Percentiles rank a stretch among this genome's conserved stretches.
phyloP scores from a whole-genome alignment of 2,888 invertebrate species.

The Ornithoptera priamus region DNA sequence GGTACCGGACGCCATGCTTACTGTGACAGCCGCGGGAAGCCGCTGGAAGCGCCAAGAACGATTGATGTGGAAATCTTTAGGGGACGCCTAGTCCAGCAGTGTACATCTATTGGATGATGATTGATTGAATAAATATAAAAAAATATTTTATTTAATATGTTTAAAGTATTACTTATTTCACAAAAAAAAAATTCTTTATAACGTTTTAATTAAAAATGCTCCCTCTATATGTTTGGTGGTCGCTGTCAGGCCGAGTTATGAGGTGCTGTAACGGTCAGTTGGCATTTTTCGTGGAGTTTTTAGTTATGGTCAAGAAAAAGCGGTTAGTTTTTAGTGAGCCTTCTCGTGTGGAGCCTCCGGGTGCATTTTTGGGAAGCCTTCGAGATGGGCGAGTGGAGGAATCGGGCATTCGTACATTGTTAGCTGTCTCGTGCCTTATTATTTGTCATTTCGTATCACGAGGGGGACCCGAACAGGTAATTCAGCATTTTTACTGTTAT shows the following conservation, averaged over 20 bases:
- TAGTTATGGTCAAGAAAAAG: constrained; percentile 25
- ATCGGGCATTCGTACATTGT: constrained; percentile 30
- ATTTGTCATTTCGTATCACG: constrained; percentile 28
- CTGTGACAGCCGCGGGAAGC: no score
- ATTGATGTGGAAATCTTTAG: no score
- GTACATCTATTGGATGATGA: no score
- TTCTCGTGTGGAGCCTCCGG: constrained; percentile 19
- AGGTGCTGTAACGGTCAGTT: constrained; percentile 27
- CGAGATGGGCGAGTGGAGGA: constrained; percentile 25
- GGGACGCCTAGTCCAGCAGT: no score
- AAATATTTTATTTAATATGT: no score
- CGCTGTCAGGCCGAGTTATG: constrained; percentile 18
- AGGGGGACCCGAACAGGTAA: constrained; percentile 9
- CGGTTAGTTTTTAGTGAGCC: constrained; percentile 22
- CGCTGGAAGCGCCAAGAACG: no score
- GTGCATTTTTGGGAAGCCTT: constrained; percentile 26
- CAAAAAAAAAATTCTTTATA: no score
- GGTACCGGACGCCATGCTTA: no score
- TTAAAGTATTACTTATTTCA: no score
- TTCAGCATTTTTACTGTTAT: constrained; percentile 7
- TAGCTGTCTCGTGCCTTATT: constrained; percentile 28
- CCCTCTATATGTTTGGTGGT: constrained; percentile 19
- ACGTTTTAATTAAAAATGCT: constrained; percentile 1
- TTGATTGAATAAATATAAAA: no score
- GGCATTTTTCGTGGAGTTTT: constrained; percentile 26